Conservation (phyloP, 2,113 vertebrate genomes). For the Anoura caudifer region DNA sequence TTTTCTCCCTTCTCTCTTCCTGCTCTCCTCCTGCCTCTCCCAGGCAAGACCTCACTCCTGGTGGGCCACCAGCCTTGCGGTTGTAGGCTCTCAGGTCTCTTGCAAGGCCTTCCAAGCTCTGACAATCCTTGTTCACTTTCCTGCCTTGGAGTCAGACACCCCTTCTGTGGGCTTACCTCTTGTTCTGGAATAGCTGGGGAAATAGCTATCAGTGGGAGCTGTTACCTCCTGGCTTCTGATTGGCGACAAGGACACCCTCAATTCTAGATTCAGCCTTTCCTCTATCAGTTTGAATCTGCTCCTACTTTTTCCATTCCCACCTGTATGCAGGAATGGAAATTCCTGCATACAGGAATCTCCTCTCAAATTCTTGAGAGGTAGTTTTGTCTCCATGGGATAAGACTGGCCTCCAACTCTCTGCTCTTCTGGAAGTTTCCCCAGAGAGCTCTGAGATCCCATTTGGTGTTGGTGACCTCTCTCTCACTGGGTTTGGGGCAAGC, state of each 20-base stretch:
- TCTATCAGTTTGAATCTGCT: not conserved
- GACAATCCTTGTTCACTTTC: not conserved
- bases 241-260: not conserved
- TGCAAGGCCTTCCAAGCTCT: not conserved
- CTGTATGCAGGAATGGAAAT: not conserved
- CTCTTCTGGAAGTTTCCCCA: not conserved
- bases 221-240: not conserved
- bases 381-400: not conserved
- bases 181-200: not conserved
- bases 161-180: not conserved
- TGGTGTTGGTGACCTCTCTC: not conserved
- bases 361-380: not conserved
- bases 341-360: too few relatives aligned
- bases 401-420: not conserved
- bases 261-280: not conserved
- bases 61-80: not conserved
- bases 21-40: not conserved
- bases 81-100: not conserved
- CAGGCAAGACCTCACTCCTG: not conserved
- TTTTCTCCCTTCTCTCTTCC: not conserved
- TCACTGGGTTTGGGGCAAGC: not conserved
- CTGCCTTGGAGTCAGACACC: not conserved
- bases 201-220: not conserved
- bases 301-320: not conserved
- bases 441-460: not conserved